phyloP scores from a whole-genome alignment of 1,140 invertebrate genomes.

The Drosophila serrata region DNA sequence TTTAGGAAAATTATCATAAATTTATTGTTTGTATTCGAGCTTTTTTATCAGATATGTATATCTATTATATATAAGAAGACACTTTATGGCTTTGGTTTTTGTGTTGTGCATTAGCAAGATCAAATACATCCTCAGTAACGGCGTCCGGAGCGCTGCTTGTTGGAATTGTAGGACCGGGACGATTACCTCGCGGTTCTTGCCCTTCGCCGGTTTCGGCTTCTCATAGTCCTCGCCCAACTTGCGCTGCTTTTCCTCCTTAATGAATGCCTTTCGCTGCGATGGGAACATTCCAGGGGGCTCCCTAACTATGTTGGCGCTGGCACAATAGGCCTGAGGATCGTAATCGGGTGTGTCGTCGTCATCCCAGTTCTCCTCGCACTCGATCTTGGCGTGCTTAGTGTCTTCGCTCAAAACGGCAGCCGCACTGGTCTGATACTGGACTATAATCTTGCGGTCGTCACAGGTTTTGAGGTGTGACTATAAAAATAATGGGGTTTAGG shows the following conservation, averaged over 20 bases:
- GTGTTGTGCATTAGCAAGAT: background rate
- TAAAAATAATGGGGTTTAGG: too few relatives aligned
- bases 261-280: constrained; percentile 62
- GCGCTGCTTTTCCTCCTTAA: constrained; percentile 61
- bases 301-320: constrained; percentile 56
- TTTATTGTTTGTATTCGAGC: background rate
- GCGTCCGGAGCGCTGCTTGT: background rate
- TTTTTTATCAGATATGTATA: background rate
- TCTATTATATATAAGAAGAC: background rate
- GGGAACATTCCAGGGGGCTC: constrained; percentile 60
- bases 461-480: constrained; percentile 63
- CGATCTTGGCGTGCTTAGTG: constrained; percentile 58
- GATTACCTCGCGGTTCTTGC: background rate
- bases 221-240: constrained; percentile 38
- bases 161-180: constrained; percentile 33
- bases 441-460: constrained; percentile 69
- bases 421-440: constrained; percentile 56
- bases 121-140: background rate
- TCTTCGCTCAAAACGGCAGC: constrained; percentile 46
- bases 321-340: constrained; percentile 59
- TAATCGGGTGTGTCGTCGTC: constrained; percentile 55
- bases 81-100: constrained; percentile 1
- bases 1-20: background rate
- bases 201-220: constrained; percentile 6
- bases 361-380: constrained; percentile 72